These are phyloP conservation scores for Nycteola revayana DNA, from an alignment of 2,888 invertebrate species.

Conservation along the genomic window DNA sequence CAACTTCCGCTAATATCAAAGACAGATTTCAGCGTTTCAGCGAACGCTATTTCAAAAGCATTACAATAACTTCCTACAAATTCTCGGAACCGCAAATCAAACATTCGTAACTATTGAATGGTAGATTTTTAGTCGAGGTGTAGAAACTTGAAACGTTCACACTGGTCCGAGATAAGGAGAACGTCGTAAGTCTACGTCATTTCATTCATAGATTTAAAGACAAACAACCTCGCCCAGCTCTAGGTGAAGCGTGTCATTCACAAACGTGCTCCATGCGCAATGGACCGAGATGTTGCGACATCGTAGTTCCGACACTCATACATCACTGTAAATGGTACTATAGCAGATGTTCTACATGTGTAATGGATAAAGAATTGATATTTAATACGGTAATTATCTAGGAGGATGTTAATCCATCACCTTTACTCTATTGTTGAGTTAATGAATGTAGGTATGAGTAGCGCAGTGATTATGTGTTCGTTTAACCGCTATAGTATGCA, in stretches of 20 bases:
- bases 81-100: slow-evolving; percentile 3
- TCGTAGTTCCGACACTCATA: slow-evolving; percentile 36
- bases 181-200: slow-evolving; percentile 29
- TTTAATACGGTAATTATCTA: slow-evolving; percentile 8
- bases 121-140: slow-evolving; percentile 9
- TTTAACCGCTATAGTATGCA: too few relatives aligned
- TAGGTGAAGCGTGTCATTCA: slow-evolving; percentile 45
- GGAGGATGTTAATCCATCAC: too few relatives aligned
- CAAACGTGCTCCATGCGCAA: slow-evolving; percentile 35
- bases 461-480: too few relatives aligned
- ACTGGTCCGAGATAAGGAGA: slow-evolving; percentile 27
- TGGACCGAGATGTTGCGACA: slow-evolving; percentile 43
- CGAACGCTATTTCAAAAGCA: slow-evolving; percentile 23
- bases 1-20: slow-evolving; percentile 27
- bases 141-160: slow-evolving; percentile 16
- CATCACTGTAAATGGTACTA: slow-evolving; percentile 25
- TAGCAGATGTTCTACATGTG: slow-evolving; percentile 22
- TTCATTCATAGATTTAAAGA: slow-evolving; percentile 50
- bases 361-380: slow-evolving; percentile 15
- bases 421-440: too few relatives aligned
- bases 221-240: slow-evolving; percentile 43
- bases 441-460: too few relatives aligned
- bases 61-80: slow-evolving; percentile 31
- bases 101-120: background rate
- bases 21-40: slow-evolving; percentile 25